Evolutionary conservation across 2,113 vertebrate species (phyloP), one percentile per base, ranked within the genome.

Genomic region (Leptobrachium ailaonicum): DNA sequence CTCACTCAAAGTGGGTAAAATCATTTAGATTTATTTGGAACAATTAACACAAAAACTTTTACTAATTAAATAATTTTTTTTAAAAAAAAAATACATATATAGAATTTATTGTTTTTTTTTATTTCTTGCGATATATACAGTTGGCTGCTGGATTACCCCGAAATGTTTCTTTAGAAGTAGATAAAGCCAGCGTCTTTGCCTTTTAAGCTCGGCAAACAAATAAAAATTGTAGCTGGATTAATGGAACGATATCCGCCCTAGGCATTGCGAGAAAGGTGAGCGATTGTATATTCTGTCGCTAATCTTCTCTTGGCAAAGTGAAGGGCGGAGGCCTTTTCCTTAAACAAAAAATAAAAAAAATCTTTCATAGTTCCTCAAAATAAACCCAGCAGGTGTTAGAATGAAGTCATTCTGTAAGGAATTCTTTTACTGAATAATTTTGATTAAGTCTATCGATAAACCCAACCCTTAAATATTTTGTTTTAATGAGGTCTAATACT

Each of bases 141-240:
- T 13, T 76, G 41, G 41, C 43, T 70, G 41, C 54, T 77, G 20
- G 13, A 47, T 70, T n/a, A 40, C 74, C 47, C 62, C 32, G 14
- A 45, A 40, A 47, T 70, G 32, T 47, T 70, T 77, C 54, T 41
- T 20, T 60, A 77, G 53, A 70, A 60, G 53, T n/a, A 70, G 66
- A 77, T 41, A 47, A 70, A 70, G 54, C 53, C 2, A 11, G n/a
- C 60, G 32, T 68, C 50, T 69, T 44, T 68, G 20, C 13, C 50
- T 68, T 32, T 58, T 68, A 68, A 69, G 66, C 66, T 77, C 2
- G 40, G 66, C 45, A 77, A 77, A 77, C 66, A 77, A 56, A 60
- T 62, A 8, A 77, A 77, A 77, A 9, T 53, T 43, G 42, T 77
- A 41, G 2, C 4, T 41, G 76, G 54, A 70, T 70, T 70, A 77